Evolutionary conservation across 2,113 vertebrate species (phyloP).

Genomic region (Dipodomys stephensi): DNA sequence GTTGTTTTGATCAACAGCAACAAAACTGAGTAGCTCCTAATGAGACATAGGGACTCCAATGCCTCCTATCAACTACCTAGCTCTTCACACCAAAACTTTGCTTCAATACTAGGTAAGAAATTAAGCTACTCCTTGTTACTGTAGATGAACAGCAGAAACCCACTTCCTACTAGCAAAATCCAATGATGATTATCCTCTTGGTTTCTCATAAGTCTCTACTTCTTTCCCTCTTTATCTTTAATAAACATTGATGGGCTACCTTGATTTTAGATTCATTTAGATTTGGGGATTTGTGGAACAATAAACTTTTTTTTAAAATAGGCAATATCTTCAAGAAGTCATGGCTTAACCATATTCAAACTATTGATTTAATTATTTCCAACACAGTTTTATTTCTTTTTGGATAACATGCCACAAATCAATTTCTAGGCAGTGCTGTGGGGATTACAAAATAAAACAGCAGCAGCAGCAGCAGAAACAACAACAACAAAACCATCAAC

Average conservation of each 20-base stretch:
- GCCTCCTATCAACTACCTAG: not conserved
- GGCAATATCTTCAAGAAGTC: conserved; percentile 6
- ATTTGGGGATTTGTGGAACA: not conserved
- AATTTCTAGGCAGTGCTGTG: not conserved
- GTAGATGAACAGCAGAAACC: not conserved
- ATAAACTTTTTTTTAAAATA: not conserved
- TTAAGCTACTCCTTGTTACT: not conserved
- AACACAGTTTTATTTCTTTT: not conserved
- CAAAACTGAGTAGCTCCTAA: not conserved
- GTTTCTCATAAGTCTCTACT: not conserved
- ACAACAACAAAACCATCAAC: no score
- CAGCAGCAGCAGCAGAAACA: no score
- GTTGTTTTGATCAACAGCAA: not conserved
- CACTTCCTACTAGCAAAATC: not conserved
- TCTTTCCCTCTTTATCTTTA: conserved; percentile 21
- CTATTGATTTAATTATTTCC: not conserved
- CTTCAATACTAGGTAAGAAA: not conserved
- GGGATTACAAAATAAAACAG: not conserved
- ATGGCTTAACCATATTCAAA: not conserved
- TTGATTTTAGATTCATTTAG: conserved; percentile 20
- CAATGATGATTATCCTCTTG: not conserved
- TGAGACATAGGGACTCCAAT: not conserved
- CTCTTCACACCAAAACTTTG: not conserved
- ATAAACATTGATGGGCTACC: not conserved
- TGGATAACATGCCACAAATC: not conserved